Evolutionary conservation across 2,888 invertebrate species (phyloP), one percentile per base, ranked within the genome.

Genomic region (Drosophila fungiperda): DNA sequence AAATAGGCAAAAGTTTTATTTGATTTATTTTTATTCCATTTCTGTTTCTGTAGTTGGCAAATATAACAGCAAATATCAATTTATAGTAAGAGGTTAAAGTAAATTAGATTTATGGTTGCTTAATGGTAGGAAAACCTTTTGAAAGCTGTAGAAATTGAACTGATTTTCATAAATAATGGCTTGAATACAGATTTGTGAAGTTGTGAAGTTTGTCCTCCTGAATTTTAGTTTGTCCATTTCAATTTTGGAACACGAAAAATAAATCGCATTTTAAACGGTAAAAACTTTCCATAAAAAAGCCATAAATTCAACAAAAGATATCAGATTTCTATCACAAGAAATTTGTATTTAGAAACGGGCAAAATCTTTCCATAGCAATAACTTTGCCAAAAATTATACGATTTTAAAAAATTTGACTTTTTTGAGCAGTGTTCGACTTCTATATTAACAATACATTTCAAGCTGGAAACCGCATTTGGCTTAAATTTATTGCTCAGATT

Each of bases 1-100:
- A 78, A 83, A 61, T 67, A 77, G 62, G 72, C 80, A 67, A 40
- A 40, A 45, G n/a, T 55, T 73, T 62, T 36, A 15, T 11, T 45
- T 1, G 3, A 8, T 23, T 23, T 32, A 12, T 12, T 52, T 67
- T 20, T 38, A 20, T 11, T 5, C 12, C 29, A 9, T 33, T 15
- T 9, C n/a, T 12, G 12, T 29, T 50, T 15, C 38, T 33, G 8
- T 1, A 20, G 17, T 26, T 49, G 26, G 7, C 26, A 9, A 17
- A 15, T 23, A 7, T 15, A 45, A 4, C 2, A 4, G 23, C 23
- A 23, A 23, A 23, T 23, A 4, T 23, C 4, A 4, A 3, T 20
- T 45, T 12, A 45, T 15, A 23, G 15, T 1, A 20, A 7, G 7
- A 1, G 12, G 7, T 1, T 45, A 7, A 45, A 8, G 7, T 45